Evolutionary conservation across 2,797 vertebrate species (phyloP).

Genomic region (Amazonetta brasiliensis): DNA sequence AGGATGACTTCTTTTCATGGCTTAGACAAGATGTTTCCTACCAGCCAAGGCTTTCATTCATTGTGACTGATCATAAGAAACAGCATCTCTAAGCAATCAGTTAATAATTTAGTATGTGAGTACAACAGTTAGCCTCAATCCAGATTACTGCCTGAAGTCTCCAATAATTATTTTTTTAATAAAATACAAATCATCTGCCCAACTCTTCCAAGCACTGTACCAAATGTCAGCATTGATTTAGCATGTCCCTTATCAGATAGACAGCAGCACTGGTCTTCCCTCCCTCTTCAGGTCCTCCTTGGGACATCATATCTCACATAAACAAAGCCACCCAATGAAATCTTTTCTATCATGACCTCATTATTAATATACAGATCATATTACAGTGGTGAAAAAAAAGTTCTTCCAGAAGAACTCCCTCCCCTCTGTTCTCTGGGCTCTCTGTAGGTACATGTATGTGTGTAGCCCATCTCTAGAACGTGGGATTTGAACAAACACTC

Average conservation of each 20-base stretch:
- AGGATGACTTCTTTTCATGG: not conserved
- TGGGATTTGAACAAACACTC: not conserved
- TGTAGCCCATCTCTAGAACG: not conserved
- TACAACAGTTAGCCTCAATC: not conserved
- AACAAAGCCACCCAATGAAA: not conserved
- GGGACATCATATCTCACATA: not conserved
- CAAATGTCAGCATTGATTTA: not conserved
- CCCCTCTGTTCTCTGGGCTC: accelerated
- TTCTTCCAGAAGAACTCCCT: not conserved
- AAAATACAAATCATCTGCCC: not conserved
- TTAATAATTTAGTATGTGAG: not conserved
- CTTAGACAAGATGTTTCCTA: not conserved
- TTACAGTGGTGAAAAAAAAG: not conserved
- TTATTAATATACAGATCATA: not conserved
- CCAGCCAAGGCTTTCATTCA: not conserved
- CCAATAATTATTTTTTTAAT: not conserved
- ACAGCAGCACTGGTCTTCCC: not conserved
- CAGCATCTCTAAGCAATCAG: not conserved
- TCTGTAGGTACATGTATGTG: not conserved
- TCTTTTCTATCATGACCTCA: not conserved
- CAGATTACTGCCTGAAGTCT: not conserved
- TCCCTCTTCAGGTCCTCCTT: not conserved
- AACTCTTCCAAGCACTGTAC: not conserved
- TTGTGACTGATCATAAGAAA: not conserved
- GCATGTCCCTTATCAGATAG: not conserved